Evolutionary conservation across 1,140 invertebrate species (phyloP).

Genomic region (Scaptomyza hsui): DNA sequence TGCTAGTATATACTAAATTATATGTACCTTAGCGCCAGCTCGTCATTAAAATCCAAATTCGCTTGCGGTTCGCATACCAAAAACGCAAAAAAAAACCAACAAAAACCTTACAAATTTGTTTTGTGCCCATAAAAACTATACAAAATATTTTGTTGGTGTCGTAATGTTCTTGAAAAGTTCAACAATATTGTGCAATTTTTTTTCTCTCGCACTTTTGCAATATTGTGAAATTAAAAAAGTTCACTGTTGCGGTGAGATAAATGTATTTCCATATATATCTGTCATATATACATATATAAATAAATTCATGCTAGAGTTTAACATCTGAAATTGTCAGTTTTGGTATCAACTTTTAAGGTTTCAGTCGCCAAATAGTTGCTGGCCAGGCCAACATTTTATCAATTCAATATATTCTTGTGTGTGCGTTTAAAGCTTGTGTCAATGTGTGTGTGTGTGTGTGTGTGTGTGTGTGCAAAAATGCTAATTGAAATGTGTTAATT

Average conservation of each 20-base stretch:
- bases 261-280: no score
- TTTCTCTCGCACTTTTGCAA: no score
- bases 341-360: constrained; percentile 11
- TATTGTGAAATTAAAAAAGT: no score
- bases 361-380: neutral
- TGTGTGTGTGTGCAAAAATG: constrained; percentile 59
- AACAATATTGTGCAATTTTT: no score
- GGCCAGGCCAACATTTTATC: constrained; percentile 5
- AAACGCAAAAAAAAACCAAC: constrained; percentile 5
- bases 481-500: constrained; percentile 80
- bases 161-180: no score
- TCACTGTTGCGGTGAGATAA: no score
- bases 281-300: no score
- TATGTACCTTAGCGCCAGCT: neutral
- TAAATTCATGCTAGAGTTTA: no score
- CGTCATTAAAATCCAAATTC: neutral
- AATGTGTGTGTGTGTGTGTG: constrained; percentile 2
- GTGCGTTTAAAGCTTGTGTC: constrained; percentile 6
- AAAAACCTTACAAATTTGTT: constrained; percentile 13
- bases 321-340: no score
- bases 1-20: neutral
- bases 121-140: constrained; percentile 2
- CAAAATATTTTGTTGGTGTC: no score
- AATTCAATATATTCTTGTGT: constrained; percentile 10
- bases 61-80: constrained; percentile 6